A percentile compares a stretch with the other conserved stretches of the same genome.
These are phyloP conservation scores for Elgaria multicarinata DNA, from an alignment of 2,113 vertebrate genomes.

Conservation along the genomic window DNA sequence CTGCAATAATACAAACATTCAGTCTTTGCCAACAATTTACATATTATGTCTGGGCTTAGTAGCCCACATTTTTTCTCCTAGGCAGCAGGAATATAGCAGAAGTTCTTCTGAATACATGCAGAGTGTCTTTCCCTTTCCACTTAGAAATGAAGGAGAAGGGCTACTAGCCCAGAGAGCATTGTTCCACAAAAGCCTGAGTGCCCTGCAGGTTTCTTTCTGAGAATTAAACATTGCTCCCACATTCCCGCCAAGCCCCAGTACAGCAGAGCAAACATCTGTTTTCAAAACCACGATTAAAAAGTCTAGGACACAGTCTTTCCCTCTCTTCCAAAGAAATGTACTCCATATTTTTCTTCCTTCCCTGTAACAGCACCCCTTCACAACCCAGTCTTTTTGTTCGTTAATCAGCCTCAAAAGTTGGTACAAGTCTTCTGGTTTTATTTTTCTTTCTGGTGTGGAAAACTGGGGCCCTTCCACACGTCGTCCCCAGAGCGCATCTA, in stretches of 20 bases:
- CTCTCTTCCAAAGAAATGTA: no score
- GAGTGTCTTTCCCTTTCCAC: not conserved
- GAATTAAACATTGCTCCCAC: not conserved
- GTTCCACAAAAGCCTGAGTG: not conserved
- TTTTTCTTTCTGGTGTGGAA: no score
- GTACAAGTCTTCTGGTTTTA: no score
- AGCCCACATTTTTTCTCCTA: not conserved
- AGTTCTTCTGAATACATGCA: not conserved
- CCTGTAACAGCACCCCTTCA: no score
- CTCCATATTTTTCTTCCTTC: no score
- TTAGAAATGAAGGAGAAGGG: not conserved
- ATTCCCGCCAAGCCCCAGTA: not conserved
- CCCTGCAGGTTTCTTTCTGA: not conserved
- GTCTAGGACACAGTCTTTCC: no score
- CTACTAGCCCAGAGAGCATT: not conserved
- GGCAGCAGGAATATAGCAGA: not conserved
- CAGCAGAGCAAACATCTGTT: not conserved
- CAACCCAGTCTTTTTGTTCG: no score
- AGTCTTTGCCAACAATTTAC: slow-evolving; percentile 39
- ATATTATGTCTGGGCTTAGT: not conserved
- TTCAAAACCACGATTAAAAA: not conserved
- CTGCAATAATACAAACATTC: slow-evolving; percentile 30
- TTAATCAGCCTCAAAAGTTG: no score
- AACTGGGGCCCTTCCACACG: no score
- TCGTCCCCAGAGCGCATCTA: no score